Conservation (phyloP, 1,140 invertebrate genomes). For the Diorhabda elongata region DNA sequence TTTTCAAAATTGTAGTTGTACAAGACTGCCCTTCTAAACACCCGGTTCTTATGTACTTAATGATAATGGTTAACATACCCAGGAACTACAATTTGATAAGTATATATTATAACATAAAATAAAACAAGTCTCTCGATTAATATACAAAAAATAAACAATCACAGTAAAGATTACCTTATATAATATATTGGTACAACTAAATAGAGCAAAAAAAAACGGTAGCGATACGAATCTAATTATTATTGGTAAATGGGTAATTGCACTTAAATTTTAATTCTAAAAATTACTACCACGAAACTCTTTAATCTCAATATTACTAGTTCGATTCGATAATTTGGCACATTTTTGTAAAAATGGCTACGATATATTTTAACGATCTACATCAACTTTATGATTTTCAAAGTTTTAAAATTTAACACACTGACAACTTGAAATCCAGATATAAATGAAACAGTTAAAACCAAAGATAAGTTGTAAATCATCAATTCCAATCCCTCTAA, state of each 20-base stretch:
- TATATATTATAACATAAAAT: slow-evolving; percentile 33
- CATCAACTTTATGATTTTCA: neutral
- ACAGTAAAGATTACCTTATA: slow-evolving; percentile 40
- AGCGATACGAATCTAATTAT: slow-evolving; percentile 23
- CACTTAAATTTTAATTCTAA: slow-evolving; percentile 31
- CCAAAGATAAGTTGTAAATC: too few species aligned
- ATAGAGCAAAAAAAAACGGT: slow-evolving; percentile 21
- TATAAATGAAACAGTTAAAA: too few species aligned
- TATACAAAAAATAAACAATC: slow-evolving; percentile 41
- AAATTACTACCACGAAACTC: slow-evolving; percentile 15
- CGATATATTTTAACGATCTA: neutral
- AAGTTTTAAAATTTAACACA: too few species aligned
- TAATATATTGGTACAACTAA: slow-evolving; percentile 20
- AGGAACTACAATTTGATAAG: slow-evolving; percentile 40
- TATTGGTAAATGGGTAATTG: slow-evolving; percentile 35
- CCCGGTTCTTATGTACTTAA: slow-evolving; percentile 21
- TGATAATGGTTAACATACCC: slow-evolving; percentile 42
- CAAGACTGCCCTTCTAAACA: too few species aligned
- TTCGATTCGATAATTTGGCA: slow-evolving; percentile 19
- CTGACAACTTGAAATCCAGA: too few species aligned
- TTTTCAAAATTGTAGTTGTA: too few species aligned
- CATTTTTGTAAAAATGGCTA: slow-evolving; percentile 10
- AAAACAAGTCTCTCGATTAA: slow-evolving; percentile 38
- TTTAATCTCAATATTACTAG: neutral
- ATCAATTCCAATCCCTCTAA: too few species aligned